These are phyloP conservation scores for Anomalospiza imberbis DNA, from an alignment of 2,797 vertebrate genomes.

Conservation along the genomic window DNA sequence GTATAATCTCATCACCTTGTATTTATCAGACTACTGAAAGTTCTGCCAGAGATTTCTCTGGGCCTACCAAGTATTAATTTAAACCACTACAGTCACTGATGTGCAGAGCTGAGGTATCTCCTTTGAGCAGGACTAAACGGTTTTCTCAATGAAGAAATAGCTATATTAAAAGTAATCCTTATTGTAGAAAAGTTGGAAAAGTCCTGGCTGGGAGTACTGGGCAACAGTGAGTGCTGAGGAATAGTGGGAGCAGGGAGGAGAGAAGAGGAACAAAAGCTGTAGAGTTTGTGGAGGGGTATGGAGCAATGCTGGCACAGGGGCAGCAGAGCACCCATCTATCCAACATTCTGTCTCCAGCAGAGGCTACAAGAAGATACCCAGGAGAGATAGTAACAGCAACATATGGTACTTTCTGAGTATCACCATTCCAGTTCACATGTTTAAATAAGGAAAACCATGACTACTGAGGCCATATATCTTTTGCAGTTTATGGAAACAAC, in stretches of 20 bases:
- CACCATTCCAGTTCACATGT: background rate
- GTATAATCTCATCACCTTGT: constrained; percentile 32
- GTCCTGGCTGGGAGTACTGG: background rate
- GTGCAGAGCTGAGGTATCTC: background rate
- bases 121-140: background rate
- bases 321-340: background rate
- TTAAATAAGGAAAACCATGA: constrained; percentile 5
- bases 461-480: background rate
- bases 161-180: background rate
- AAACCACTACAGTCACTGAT: background rate
- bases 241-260: background rate
- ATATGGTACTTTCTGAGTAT: background rate
- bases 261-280: background rate
- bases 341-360: background rate
- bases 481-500: background rate
- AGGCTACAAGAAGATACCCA: background rate
- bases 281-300: background rate
- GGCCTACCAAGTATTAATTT: background rate
- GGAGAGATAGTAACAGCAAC: background rate
- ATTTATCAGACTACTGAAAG: constrained; percentile 14
- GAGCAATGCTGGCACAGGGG: background rate
- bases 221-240: background rate
- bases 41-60: constrained; percentile 3
- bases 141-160: background rate
- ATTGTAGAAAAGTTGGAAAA: background rate